These are phyloP conservation scores for Scaptomyza hsui DNA, from an alignment of 1,140 invertebrate genomes.

Conservation along the genomic window DNA sequence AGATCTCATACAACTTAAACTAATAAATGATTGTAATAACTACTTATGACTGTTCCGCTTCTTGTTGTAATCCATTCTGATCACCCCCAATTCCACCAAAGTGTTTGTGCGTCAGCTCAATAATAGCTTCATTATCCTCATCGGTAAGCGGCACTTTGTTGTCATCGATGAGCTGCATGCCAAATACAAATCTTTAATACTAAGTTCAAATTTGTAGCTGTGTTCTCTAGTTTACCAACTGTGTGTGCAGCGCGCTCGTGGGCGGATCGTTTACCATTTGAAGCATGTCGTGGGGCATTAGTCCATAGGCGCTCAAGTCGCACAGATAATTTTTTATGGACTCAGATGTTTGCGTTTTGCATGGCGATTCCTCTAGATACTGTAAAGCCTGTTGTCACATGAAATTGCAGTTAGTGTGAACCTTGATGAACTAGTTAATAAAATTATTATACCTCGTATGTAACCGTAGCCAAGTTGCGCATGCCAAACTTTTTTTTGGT, in stretches of 20 bases:
- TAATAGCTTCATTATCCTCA: constrained; percentile 89
- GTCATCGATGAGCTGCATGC: constrained; percentile 89
- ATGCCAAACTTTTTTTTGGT: constrained; percentile 86
- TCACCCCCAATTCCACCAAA: constrained; percentile 44
- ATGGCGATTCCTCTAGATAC: constrained; percentile 89
- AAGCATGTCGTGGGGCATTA: constrained; percentile 91
- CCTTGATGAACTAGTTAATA: too few species aligned
- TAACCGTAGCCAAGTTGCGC: constrained; percentile 89
- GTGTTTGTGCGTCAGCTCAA: constrained; percentile 85
- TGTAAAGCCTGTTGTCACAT: constrained; percentile 86
- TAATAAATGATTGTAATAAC: constrained; percentile 15
- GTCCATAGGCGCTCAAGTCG: constrained; percentile 87
- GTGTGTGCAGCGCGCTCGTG: constrained; percentile 89
- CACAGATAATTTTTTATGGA: constrained; percentile 87
- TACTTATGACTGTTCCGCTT: neutral
- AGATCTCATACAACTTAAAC: constrained; percentile 46
- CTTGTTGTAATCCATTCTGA: neutral
- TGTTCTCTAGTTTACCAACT: constrained; percentile 85
- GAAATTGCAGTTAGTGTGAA: too few species aligned
- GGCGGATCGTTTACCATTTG: constrained; percentile 91
- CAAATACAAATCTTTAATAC: too few species aligned
- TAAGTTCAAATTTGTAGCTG: neutral
- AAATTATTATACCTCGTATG: constrained; percentile 86
- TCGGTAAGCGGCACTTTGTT: constrained; percentile 91
- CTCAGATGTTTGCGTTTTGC: constrained; percentile 87